A percentile compares a stretch with the other conserved stretches of the same genome.
Evolutionary conservation across 2,888 invertebrate genomes (phyloP).

Genomic region (Caenorhabditis sp.): DNA sequence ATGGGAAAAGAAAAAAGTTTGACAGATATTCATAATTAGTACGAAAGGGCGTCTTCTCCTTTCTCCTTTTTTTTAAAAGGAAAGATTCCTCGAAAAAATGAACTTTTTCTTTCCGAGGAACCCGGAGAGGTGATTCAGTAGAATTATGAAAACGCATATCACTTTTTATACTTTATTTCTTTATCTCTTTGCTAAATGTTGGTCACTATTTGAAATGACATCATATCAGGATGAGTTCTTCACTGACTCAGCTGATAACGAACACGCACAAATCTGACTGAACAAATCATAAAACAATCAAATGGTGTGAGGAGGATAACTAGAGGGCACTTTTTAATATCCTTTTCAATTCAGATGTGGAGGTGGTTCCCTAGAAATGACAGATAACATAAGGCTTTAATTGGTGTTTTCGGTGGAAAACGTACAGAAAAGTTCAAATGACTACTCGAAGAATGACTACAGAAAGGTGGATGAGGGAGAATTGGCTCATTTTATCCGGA

Average conservation of each 20-base stretch:
- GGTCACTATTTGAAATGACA: conserved; percentile 34
- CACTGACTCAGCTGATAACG: conserved; percentile 50
- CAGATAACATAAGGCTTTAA: conserved; percentile 6
- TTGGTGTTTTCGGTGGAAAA: conserved; percentile 9
- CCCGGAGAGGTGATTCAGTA: conserved; percentile 13
- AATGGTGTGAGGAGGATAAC: conserved; percentile 25
- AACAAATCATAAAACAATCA: conserved; percentile 25
- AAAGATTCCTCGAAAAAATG: conserved; percentile 24
- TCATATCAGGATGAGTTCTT: conserved; percentile 27
- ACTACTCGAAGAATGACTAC: conserved; percentile 5
- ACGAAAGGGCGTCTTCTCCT: conserved; percentile 12
- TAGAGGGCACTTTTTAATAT: neutral
- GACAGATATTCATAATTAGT: conserved; percentile 39
- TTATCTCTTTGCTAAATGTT: conserved; percentile 16
- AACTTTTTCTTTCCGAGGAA: conserved; percentile 30
- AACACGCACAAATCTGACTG: conserved; percentile 20
- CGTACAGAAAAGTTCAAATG: conserved; percentile 2
- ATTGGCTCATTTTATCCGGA: conserved; percentile 19
- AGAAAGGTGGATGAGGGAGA: conserved; percentile 3
- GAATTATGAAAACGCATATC: conserved; percentile 38
- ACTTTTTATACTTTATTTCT: conserved; percentile 19
- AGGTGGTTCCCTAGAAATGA: neutral
- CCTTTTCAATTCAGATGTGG: neutral
- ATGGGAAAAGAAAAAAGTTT: conserved; percentile 7
- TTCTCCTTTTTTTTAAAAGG: neutral